A percentile compares a stretch with the other conserved stretches of the same genome.
Evolutionary conservation across 1,140 invertebrate species (phyloP).

Genomic region (Epicauta chinensis): DNA sequence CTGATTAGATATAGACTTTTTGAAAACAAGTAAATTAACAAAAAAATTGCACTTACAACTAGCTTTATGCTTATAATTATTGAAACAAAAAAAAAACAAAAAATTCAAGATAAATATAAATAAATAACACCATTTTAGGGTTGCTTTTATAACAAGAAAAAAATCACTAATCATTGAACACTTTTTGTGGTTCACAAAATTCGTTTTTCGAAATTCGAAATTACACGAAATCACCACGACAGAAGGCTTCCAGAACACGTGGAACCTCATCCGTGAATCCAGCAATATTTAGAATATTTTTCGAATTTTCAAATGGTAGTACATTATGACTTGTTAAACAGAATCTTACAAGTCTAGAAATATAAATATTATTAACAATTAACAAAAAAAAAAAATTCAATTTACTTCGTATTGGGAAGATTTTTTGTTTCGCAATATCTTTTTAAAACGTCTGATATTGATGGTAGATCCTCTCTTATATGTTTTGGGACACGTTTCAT

Average conservation of each 20-base stretch:
- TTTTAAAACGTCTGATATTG: conserved; percentile 45
- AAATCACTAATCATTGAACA: too few species aligned
- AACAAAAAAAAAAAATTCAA: neutral
- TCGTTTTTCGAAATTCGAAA: neutral
- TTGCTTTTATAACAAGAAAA: too few species aligned
- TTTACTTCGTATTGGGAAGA: conserved; percentile 50
- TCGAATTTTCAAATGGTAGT: neutral
- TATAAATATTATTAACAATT: neutral
- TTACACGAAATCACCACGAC: conserved; percentile 29
- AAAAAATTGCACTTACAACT: too few species aligned
- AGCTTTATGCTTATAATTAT: too few species aligned
- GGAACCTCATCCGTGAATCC: conserved; percentile 15
- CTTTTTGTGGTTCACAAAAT: too few species aligned
- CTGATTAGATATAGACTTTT: too few species aligned
- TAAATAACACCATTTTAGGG: too few species aligned
- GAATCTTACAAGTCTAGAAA: conserved; percentile 10
- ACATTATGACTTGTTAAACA: conserved; percentile 1
- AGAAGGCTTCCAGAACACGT: conserved; percentile 50
- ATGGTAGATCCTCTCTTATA: conserved; percentile 33
- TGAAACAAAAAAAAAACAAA: too few species aligned
- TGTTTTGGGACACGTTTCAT: conserved; percentile 14
- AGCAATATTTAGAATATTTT: conserved; percentile 8
- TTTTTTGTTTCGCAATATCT: conserved; percentile 49
- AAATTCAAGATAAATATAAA: too few species aligned
- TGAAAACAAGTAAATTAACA: too few species aligned